Evolutionary conservation across 2,888 invertebrate species (phyloP).

Genomic region (Tethea ocularis): DNA sequence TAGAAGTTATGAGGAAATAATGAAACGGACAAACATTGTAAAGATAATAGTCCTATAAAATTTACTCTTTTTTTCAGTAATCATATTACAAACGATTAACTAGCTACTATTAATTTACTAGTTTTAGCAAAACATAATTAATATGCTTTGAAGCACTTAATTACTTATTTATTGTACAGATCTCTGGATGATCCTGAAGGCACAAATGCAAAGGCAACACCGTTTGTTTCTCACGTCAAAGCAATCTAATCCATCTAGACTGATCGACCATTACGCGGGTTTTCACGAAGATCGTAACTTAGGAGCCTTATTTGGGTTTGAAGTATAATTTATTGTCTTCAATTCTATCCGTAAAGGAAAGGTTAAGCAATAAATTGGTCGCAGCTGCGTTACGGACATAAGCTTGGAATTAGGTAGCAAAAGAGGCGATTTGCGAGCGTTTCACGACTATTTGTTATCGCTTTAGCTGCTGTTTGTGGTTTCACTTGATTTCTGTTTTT

Average conservation of each 20-base stretch:
- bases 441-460: conserved; percentile 47
- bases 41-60: too few relatives aligned
- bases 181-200: neutral
- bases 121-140: too few relatives aligned
- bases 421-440: conserved; percentile 72
- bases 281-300: conserved; percentile 72
- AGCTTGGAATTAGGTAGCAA: conserved; percentile 77
- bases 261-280: conserved; percentile 71
- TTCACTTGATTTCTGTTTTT: conserved; percentile 9
- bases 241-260: conserved; percentile 70
- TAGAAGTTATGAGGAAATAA: too few relatives aligned
- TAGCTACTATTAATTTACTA: too few relatives aligned
- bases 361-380: conserved; percentile 77
- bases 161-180: too few relatives aligned
- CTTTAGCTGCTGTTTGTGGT: conserved; percentile 28
- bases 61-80: too few relatives aligned
- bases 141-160: too few relatives aligned
- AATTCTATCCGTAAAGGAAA: conserved; percentile 79
- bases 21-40: too few relatives aligned
- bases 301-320: conserved; percentile 79
- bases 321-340: conserved; percentile 83
- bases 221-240: conserved; percentile 44
- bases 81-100: too few relatives aligned
- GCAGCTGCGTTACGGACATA: conserved; percentile 78
- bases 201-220: neutral